phyloP scores from a whole-genome alignment of 2,113 vertebrate species.

The Riparia riparia region DNA sequence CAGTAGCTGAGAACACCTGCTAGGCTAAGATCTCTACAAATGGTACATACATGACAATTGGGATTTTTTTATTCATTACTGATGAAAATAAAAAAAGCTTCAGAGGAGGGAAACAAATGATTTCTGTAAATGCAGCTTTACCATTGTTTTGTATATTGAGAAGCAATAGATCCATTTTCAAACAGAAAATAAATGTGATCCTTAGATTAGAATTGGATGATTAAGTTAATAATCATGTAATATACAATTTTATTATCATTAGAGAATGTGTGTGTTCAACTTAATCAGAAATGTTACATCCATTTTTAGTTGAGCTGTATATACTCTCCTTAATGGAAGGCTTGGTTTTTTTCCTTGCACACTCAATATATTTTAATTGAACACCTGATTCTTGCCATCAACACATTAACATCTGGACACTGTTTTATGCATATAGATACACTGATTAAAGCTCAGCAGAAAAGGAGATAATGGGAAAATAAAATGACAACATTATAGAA shows the following conservation, averaged over 20 bases:
- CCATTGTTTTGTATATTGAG: background rate
- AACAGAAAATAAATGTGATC: background rate
- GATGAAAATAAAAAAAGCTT: background rate
- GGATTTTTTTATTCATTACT: background rate
- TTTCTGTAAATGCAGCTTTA: background rate
- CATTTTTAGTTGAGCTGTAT: slow-evolving; percentile 45
- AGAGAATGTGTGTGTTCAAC: slow-evolving; percentile 24
- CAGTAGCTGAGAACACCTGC: background rate
- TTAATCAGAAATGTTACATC: slow-evolving; percentile 28
- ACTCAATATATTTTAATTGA: slow-evolving; percentile 75
- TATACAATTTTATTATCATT: slow-evolving; percentile 10
- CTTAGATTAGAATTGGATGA: slow-evolving; percentile 28
- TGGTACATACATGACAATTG: background rate
- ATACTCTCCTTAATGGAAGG: slow-evolving; percentile 54
- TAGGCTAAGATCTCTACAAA: background rate
- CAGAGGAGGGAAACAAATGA: background rate
- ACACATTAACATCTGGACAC: slow-evolving; percentile 75
- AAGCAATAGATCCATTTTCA: slow-evolving; percentile 3
- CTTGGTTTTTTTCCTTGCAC: slow-evolving; percentile 48
- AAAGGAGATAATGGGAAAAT: slow-evolving; percentile 67
- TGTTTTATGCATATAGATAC: slow-evolving; percentile 66
- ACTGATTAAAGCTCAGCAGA: slow-evolving; percentile 70
- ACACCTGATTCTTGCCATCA: slow-evolving; percentile 76
- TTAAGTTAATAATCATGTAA: slow-evolving; percentile 50
- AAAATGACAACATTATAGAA: slow-evolving; percentile 75